Evolutionary conservation across 2,113 vertebrate species (phyloP), one percentile per base, ranked within the genome.

Genomic region (Atractosteus spatula): DNA sequence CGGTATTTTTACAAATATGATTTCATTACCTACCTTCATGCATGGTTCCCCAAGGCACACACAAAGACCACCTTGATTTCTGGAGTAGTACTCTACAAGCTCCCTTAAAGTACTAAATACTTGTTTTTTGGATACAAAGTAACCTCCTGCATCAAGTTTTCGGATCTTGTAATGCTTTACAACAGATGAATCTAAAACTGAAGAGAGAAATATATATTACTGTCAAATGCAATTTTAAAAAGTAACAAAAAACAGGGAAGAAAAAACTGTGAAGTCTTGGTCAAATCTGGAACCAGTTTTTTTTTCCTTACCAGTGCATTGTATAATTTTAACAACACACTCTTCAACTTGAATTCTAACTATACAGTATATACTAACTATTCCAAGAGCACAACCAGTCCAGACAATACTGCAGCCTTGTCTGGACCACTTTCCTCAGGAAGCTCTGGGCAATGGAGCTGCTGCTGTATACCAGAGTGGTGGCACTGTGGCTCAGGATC

Each of bases 101-200:
- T 92, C 81, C 63, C 78, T 89, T 71, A 99, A 56, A 0, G 90
- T 94, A 51, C 71, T 7, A 74, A 98, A 99, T 10, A 44, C 71
- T 76, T 7, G 89, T 69, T 3, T 81, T 66, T 4, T 86, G 0
- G 88, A 86, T 61, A 99, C 78, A 63, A 73, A 97, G 89, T 93
- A 95, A 0, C 76, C 83, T 2, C 89, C 95, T 17, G 74, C 83
- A 0, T 94, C 92, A 67, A 78, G n/a, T 77, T 59, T 91, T 76
- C 3, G 88, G 71, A 99, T 85, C 76, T 92, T 95, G 85, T 98
- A 99, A 85, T 99, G 97, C 82, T 95, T 99, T 83, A 97, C 95
- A 59, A 8, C 83, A 0, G 68, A 78, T 17, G 62, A 74, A 84
- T 96, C 87, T 79, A 94, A 88, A 82, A 99, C 97, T 99, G 77